A percentile compares a stretch with the other conserved stretches of the same genome.
Conservation (phyloP, 2,888 invertebrate genomes). For the Thecophora atra region DNA sequence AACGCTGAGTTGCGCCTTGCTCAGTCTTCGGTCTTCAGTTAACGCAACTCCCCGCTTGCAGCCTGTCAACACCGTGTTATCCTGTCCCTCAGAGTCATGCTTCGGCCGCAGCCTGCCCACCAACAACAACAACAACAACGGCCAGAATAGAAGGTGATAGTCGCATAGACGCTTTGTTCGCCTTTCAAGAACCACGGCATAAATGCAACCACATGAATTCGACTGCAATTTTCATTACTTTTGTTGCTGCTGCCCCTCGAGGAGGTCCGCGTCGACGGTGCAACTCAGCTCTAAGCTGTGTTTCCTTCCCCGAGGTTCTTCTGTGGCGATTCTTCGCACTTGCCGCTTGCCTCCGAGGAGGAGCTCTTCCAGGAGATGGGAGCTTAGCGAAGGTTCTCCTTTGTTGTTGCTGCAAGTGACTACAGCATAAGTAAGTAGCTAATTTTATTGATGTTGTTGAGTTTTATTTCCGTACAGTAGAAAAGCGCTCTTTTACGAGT, state of each 20-base stretch:
- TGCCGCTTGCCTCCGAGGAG: too few species aligned
- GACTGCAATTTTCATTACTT: neutral
- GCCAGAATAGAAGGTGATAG: neutral
- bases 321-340: too few species aligned
- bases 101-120: neutral
- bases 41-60: neutral
- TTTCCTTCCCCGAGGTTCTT: too few species aligned
- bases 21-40: too few species aligned
- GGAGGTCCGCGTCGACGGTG: neutral
- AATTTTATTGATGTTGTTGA: conserved; percentile 3
- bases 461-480: conserved; percentile 14
- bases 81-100: conserved; percentile 1
- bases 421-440: conserved; percentile 15
- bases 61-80: conserved; percentile 35
- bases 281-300: too few species aligned
- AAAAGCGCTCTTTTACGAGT: conserved; percentile 13
- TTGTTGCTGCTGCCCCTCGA: neutral
- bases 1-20: neutral
- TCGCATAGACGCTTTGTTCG: neutral
- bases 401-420: neutral
- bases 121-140: neutral
- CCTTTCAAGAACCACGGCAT: neutral
- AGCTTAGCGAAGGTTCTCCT: too few species aligned
- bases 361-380: too few species aligned
- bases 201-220: conserved; percentile 24